Evolutionary conservation across 2,113 vertebrate genomes (phyloP), one percentile per base, ranked within the genome.

Genomic region (Forbesichthys papilliferus): DNA sequence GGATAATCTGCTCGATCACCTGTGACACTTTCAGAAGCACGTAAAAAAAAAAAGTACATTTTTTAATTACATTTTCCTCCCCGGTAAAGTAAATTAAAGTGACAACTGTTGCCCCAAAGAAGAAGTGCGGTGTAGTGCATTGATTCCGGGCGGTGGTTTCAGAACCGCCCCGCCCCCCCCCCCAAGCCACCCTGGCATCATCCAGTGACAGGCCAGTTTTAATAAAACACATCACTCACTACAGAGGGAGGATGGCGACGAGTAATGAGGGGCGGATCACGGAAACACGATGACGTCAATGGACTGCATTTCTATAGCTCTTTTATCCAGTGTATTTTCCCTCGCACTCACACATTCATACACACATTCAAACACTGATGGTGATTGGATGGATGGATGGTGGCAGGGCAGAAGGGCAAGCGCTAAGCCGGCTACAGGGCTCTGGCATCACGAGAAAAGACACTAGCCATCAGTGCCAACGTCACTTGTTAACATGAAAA

Each of bases 281-380:
- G 58, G 58, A 78, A 84, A 76, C 14, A 66, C 13, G 55, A 8
- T 74, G 55, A 84, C 4, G 48, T 82, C 48, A 12, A 27, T 27
- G 27, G 27, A 27, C 27, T 27, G 27, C 27, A 27, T 27, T 27
- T 27, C 27, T 27, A 27, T 27, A 27, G 27, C 27, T 27, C 27
- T 27, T 27, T 27, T 27, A 27, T 27, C 27, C 27, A 27, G 27
- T 2, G 27, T 27, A 27, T 27, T 27, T 27, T 27, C 27, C 27
- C 27, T 27, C 27, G 2, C 27, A 27, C 27, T 27, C 27, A 27
- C 2, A 1, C 27, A 27, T 27, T 2, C 27, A 27, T 2, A 27
- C 27, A 27, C 20, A 27, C 20, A 27, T 27, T 27, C 20, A 27
- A 2, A 27, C 20, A 27, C 1, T 2, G 27, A 27, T 27, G 27